Evolutionary conservation across 2,888 invertebrate genomes (phyloP).

Genomic region (Aleiodes testaceus): DNA sequence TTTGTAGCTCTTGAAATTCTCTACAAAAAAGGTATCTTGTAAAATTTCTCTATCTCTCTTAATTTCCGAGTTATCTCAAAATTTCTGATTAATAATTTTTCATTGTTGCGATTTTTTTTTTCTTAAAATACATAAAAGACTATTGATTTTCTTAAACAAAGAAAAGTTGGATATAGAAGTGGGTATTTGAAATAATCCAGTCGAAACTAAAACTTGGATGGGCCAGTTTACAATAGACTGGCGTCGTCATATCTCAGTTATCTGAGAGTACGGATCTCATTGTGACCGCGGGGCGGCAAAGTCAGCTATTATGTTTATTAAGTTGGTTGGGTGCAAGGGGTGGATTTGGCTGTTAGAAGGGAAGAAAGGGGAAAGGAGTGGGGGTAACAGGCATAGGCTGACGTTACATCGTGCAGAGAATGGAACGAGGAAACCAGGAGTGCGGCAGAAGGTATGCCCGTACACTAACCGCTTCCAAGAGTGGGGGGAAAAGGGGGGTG

Average conservation of each 20-base stretch:
- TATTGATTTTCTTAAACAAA: conserved; percentile 27
- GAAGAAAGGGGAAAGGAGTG: conserved; percentile 46
- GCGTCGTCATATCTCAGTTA: conserved; percentile 66
- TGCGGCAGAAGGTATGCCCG: conserved; percentile 41
- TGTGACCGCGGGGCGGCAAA: conserved; percentile 66
- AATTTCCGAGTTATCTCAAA: no score
- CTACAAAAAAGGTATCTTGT: no score
- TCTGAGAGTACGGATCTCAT: conserved; percentile 67
- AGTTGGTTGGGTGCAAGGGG: conserved; percentile 63
- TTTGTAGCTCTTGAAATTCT: no score
- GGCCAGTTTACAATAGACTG: conserved; percentile 58
- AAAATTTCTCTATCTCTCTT: no score
- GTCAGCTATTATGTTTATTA: conserved; percentile 73
- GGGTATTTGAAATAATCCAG: conserved; percentile 56
- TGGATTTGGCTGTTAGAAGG: conserved; percentile 41
- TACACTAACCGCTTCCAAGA: conserved; percentile 35
- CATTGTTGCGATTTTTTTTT: not conserved
- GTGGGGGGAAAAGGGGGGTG: conserved; percentile 41
- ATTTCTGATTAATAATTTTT: not conserved
- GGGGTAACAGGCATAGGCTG: conserved; percentile 27
- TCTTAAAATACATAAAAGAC: conserved; percentile 6
- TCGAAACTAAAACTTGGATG: conserved; percentile 60
- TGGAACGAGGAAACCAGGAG: conserved; percentile 49
- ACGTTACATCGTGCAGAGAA: conserved; percentile 45
- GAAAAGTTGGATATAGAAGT: conserved; percentile 26